Evolutionary conservation across 1,140 invertebrate genomes (phyloP).

Genomic region (Lasioglossum albipes): DNA sequence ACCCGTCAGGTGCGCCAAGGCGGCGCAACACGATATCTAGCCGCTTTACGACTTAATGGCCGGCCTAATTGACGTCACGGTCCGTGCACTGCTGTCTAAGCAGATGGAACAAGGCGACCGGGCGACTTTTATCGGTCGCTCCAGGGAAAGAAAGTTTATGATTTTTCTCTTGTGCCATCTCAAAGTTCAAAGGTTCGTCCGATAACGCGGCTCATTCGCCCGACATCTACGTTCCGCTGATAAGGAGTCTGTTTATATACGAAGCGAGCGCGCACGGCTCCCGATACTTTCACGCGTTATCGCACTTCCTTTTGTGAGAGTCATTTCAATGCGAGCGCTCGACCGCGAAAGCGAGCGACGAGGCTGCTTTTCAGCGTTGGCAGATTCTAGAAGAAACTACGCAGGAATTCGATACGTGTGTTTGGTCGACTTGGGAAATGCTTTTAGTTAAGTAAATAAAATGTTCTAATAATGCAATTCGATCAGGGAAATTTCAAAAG

Average conservation of each 20-base stretch:
- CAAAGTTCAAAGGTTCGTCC: constrained; percentile 60
- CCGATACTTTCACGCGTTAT: constrained; percentile 41
- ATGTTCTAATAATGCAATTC: no score
- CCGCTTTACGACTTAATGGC: constrained; percentile 28
- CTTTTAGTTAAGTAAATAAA: no score
- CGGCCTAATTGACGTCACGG: constrained; percentile 51
- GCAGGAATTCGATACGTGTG: no score
- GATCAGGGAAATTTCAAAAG: no score
- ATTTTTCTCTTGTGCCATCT: constrained; percentile 50
- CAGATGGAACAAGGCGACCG: constrained; percentile 33
- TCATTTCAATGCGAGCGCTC: background rate
- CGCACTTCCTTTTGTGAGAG: constrained; percentile 27
- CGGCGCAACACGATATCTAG: constrained; percentile 1
- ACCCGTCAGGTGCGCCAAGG: constrained; percentile 21
- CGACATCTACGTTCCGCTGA: constrained; percentile 44
- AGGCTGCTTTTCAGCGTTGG: background rate
- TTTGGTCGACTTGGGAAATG: no score
- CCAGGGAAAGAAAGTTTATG: constrained; percentile 26
- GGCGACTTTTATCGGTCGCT: constrained; percentile 22
- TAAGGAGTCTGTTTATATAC: constrained; percentile 57
- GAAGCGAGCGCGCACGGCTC: constrained; percentile 28
- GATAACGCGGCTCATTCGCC: constrained; percentile 49
- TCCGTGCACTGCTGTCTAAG: constrained; percentile 38
- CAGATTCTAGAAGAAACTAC: no score
- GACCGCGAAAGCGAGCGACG: background rate